phyloP scores from a whole-genome alignment of 2,113 vertebrate genomes.

The Callaeas wilsoni region DNA sequence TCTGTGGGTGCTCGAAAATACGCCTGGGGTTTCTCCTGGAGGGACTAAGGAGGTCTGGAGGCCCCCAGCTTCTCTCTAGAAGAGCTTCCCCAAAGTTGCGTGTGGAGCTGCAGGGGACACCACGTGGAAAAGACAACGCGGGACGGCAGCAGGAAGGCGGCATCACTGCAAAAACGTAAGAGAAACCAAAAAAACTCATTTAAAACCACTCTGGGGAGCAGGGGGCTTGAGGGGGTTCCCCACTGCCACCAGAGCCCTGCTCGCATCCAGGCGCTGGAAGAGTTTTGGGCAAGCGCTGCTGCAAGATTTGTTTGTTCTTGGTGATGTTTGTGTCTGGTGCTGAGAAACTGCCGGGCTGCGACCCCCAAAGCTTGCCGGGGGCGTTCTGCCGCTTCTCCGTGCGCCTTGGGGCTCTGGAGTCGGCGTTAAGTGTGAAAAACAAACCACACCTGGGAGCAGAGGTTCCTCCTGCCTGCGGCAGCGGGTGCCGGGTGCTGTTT shows the following conservation, averaged over 20 bases:
- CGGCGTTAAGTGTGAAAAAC: fast-evolving
- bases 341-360: not conserved
- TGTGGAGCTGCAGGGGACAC: fast-evolving
- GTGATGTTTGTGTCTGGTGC: not conserved
- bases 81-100: fast-evolving
- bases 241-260: no score
- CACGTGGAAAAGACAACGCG: fast-evolving
- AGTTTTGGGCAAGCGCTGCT: not conserved
- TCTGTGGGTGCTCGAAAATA: fast-evolving
- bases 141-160: fast-evolving
- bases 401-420: not conserved
- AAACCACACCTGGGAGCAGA: fast-evolving
- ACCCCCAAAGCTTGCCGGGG: not conserved
- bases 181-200: fast-evolving
- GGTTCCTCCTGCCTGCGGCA: fast-evolving
- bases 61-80: fast-evolving
- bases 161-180: fast-evolving
- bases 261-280: not conserved
- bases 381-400: not conserved
- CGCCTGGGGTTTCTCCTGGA: fast-evolving
- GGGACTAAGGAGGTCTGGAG: fast-evolving
- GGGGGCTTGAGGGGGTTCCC: no score
- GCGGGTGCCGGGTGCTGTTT: no score
- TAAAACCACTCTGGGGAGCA: not conserved
- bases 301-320: not conserved